Conservation (phyloP, 1,140 invertebrate species). For the Pseudachorutes palmiensis region DNA sequence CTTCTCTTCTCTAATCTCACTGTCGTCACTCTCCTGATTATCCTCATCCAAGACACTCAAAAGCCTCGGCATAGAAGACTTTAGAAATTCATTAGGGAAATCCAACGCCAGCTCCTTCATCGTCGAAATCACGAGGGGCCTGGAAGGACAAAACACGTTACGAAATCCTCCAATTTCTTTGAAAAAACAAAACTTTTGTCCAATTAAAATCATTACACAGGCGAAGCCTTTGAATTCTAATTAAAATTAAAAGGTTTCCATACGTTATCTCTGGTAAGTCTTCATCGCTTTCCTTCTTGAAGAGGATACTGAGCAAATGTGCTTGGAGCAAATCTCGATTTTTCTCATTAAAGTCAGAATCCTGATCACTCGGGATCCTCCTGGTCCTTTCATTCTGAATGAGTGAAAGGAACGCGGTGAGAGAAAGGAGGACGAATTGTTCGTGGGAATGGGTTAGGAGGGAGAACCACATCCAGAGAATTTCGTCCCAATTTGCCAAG, state of each 20-base stretch:
- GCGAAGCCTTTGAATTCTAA: too few species aligned
- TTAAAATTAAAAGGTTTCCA: too few species aligned
- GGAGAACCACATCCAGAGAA: conserved; percentile 28
- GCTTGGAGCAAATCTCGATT: conserved; percentile 22
- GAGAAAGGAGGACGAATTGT: conserved; percentile 14
- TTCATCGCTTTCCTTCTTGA: background rate
- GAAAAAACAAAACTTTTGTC: too few species aligned
- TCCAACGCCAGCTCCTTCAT: background rate
- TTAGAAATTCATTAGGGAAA: conserved; percentile 15
- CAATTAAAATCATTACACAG: too few species aligned
- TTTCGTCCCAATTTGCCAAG: conserved; percentile 30
- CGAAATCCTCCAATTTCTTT: too few species aligned
- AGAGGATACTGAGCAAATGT: conserved; percentile 19
- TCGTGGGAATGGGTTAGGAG: conserved; percentile 27
- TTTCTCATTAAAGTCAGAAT: conserved; percentile 18
- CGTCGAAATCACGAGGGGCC: conserved; percentile 4
- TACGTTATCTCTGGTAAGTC: background rate
- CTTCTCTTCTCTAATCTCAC: background rate
- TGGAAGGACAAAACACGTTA: conserved; percentile 1
- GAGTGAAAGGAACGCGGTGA: conserved; percentile 18
- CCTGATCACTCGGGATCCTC: background rate
- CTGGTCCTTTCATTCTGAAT: background rate
- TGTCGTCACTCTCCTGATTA: background rate
- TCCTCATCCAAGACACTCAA: background rate
- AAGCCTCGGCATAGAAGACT: conserved; percentile 1